Conservation (phyloP, 2,113 vertebrate species). For the Eubucco bourcierii region DNA sequence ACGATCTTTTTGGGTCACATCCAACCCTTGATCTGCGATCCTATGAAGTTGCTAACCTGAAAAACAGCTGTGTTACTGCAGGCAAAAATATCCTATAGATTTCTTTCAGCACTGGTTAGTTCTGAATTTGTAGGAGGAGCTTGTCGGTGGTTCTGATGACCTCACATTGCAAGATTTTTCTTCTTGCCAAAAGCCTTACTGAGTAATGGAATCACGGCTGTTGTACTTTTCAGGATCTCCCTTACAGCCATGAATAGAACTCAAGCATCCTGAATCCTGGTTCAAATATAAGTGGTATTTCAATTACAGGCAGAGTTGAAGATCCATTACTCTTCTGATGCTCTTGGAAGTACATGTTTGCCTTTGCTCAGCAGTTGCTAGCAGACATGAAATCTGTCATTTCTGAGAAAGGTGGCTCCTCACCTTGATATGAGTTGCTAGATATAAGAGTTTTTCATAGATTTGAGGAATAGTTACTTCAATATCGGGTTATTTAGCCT, state of each 20-base stretch:
- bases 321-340: background rate
- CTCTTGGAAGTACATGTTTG: background rate
- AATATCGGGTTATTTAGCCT: background rate
- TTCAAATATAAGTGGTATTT: background rate
- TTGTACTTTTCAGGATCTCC: background rate
- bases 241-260: background rate
- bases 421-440: background rate
- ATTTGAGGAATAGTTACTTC: background rate
- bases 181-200: background rate
- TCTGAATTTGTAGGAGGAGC: background rate
- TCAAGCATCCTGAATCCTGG: background rate
- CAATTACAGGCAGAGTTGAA: background rate
- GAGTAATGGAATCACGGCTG: background rate
- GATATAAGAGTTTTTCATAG: background rate
- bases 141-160: background rate
- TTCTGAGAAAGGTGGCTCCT: background rate
- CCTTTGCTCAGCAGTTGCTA: background rate
- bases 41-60: background rate
- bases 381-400: background rate
- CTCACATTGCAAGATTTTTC: background rate
- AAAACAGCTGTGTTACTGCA: background rate
- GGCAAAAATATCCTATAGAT: background rate
- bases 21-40: no score
- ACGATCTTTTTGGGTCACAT: no score
- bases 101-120: background rate